Evolutionary conservation across 2,888 invertebrate species (phyloP), one percentile per base, ranked within the genome.

Genomic region (Mesorhabditis sp.): DNA sequence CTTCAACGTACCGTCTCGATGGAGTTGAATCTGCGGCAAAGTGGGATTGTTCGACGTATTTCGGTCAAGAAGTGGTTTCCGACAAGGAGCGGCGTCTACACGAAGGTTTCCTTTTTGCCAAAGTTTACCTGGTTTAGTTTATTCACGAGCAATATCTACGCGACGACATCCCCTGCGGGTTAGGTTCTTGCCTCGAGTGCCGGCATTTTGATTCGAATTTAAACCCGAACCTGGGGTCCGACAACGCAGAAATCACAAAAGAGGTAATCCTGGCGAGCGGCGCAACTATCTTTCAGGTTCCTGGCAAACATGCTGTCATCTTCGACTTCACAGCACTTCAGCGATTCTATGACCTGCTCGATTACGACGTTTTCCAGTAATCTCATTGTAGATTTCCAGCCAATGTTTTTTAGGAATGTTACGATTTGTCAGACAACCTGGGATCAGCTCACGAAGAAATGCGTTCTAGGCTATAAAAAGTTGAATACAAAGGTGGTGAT

Each of bases 381-480:
- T 68, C 61, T 43, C 4, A 41, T 7, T 43, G 13, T 66, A 13
- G 13, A 61, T 67, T 67, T 62, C 6, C 15, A 67, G 15, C 3
- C 0, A 61, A 61, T 10, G 6, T 5, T 61, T 73, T 75, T 43
- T 70, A 80, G 78, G 43, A 77, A 82, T 65, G 69, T 82, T 3
- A 70, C 83, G 1, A 72, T 83, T 4, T 77, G 76, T 4, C 82
- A 82, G 70, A 77, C 80, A 28, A 80, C 80, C 0, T 83, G 83
- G 83, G 79, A 81, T 62, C 73, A 77, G 45, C 78, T 83, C 62
- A 82, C 80, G 70, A 67, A 94, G 86, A 91, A 92, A 78, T 95
- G 94, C 86, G 90, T 93, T 7, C 91, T 92, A 1, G 91, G 92
- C 65, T 96, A 92, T 86, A 95, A 94, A 87, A 90, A 94, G 76